phyloP scores from a whole-genome alignment of 2,113 vertebrate genomes.

The Scophthalmus maximus region DNA sequence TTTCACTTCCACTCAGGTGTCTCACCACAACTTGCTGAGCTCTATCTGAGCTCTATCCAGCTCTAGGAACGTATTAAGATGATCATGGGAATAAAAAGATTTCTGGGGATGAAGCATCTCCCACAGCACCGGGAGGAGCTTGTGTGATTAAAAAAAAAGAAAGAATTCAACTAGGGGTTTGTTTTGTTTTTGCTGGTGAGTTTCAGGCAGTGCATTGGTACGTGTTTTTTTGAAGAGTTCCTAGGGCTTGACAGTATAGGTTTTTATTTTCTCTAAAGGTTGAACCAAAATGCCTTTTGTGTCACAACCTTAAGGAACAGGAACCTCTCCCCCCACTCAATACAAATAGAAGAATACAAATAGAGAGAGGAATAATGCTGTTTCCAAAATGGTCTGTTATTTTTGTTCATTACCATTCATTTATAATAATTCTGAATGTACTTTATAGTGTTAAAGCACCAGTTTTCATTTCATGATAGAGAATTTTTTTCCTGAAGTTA shows the following conservation, averaged over 20 bases:
- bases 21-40: slow-evolving; percentile 39
- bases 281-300: slow-evolving; percentile 84
- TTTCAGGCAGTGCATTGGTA: slow-evolving; percentile 68
- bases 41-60: too few relatives aligned
- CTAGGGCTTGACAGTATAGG: slow-evolving; percentile 36
- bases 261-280: slow-evolving; percentile 70
- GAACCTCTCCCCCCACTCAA: slow-evolving; percentile 76
- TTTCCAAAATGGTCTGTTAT: slow-evolving; percentile 80
- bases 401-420: slow-evolving; percentile 83
- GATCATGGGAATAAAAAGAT: slow-evolving; percentile 21
- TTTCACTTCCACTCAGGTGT: slow-evolving; percentile 31
- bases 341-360: slow-evolving; percentile 83
- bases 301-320: slow-evolving; percentile 80
- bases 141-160: slow-evolving; percentile 28
- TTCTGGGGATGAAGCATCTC: slow-evolving; percentile 43
- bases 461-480: slow-evolving; percentile 79
- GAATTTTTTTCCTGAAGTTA: slow-evolving; percentile 72
- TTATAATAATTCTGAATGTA: slow-evolving; percentile 83
- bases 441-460: slow-evolving; percentile 86
- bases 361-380: slow-evolving; percentile 82
- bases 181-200: slow-evolving; percentile 64
- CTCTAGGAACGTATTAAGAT: slow-evolving; percentile 17
- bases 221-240: slow-evolving; percentile 35
- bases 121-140: slow-evolving; percentile 38
- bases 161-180: slow-evolving; percentile 21